A percentile compares a stretch with the other conserved stretches of the same genome.
phyloP scores from a whole-genome alignment of 2,113 vertebrate genomes.

The Antechinus flavipes region DNA sequence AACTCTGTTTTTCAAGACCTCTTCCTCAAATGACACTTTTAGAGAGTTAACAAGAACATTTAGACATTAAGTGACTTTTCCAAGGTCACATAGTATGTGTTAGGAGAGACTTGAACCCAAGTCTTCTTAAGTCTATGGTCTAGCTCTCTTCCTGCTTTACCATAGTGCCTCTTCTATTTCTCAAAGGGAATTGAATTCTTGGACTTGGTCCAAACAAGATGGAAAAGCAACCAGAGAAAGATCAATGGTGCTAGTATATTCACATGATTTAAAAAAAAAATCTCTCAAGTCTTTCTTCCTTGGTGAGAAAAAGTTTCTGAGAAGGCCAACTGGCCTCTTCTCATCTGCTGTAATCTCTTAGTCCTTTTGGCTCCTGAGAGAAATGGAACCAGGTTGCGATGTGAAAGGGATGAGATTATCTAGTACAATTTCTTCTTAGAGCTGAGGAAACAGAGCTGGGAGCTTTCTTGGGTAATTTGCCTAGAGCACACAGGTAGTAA shows the following conservation, averaged over 20 bases:
- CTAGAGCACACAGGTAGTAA: not conserved
- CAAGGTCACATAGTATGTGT: not conserved
- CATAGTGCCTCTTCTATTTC: not conserved
- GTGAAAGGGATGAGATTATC: not conserved
- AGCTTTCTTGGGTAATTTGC: not conserved
- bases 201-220: not conserved
- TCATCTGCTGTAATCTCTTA: not conserved
- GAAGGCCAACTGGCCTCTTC: not conserved
- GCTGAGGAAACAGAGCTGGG: not conserved
- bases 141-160: not conserved
- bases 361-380: not conserved
- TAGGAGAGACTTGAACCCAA: not conserved
- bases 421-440: not conserved
- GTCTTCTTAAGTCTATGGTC: not conserved
- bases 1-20: not conserved
- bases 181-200: not conserved
- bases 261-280: not conserved
- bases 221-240: not conserved
- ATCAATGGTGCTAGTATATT: not conserved
- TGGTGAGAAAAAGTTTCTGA: not conserved
- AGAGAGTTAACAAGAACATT: too few species aligned
- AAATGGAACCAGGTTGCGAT: not conserved
- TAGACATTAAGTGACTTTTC: too few species aligned
- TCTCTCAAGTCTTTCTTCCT: not conserved
- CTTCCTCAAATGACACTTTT: too few species aligned